A percentile compares a stretch with the other conserved stretches of the same genome.
These are phyloP conservation scores for Cyphomyrmex costatus DNA, from an alignment of 1,140 invertebrate species.

Conservation along the genomic window DNA sequence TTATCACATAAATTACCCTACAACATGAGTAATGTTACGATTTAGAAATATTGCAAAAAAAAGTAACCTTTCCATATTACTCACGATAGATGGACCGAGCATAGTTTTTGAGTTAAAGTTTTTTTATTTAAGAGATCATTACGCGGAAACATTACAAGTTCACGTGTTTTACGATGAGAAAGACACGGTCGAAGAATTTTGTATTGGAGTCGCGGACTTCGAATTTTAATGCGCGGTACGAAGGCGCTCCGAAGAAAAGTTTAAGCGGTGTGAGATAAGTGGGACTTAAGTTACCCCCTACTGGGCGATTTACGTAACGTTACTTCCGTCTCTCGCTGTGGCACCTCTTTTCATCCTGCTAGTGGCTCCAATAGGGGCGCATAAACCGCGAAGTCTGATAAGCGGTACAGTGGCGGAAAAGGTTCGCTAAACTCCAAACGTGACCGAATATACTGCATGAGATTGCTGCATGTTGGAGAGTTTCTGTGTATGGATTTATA, in stretches of 20 bases:
- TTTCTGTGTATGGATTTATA: constrained; percentile 25
- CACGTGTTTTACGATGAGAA: not conserved
- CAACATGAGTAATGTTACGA: not conserved
- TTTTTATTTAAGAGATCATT: constrained; percentile 18
- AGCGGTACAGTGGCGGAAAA: constrained; percentile 45
- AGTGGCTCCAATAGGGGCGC: constrained; percentile 52
- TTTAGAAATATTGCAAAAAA: not conserved
- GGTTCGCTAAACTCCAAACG: constrained; percentile 62
- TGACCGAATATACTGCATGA: constrained; percentile 51
- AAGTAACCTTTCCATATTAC: not conserved
- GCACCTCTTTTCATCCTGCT: constrained; percentile 48
- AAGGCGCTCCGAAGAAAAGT: constrained; percentile 34
- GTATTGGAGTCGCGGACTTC: constrained; percentile 37
- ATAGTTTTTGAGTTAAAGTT: not conserved
- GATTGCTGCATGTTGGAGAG: constrained; percentile 34
- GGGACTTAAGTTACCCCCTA: constrained; percentile 60
- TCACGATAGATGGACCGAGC: not conserved
- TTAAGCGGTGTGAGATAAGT: constrained; percentile 59
- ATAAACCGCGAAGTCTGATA: constrained; percentile 63
- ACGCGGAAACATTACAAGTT: not conserved
- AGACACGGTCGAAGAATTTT: constrained; percentile 10
- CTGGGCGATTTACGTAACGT: constrained; percentile 64
- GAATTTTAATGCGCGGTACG: constrained; percentile 66
- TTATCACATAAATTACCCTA: not conserved
- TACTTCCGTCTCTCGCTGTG: constrained; percentile 51